These are phyloP conservation scores for Anarrhichthys ocellatus DNA, from an alignment of 2,113 vertebrate species.

Conservation along the genomic window DNA sequence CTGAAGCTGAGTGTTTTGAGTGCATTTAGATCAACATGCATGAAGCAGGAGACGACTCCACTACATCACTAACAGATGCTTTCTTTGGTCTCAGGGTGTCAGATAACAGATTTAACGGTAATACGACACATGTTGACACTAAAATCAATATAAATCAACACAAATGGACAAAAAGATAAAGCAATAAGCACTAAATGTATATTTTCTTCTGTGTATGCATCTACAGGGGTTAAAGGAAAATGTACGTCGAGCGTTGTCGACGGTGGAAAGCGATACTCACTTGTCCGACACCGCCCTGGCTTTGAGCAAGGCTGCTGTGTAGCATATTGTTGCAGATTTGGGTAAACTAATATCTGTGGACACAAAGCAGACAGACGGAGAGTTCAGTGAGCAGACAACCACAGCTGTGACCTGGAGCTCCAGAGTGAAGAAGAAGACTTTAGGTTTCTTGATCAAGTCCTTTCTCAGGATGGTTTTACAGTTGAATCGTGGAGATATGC, in stretches of 20 bases:
- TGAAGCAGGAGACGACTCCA: not conserved
- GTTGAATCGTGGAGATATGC: too few relatives aligned
- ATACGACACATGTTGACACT: not conserved
- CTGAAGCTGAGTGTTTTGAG: too few relatives aligned
- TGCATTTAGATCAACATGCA: not conserved
- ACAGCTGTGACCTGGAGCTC: too few relatives aligned
- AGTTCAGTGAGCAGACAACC: not conserved
- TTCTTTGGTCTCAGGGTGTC: not conserved
- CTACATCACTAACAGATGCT: too few relatives aligned
- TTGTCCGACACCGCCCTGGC: conserved; percentile 99
- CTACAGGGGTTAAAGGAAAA: too few relatives aligned
- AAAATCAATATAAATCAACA: not conserved
- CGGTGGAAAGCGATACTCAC: conserved; percentile 85
- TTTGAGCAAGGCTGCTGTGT: conserved; percentile 98
- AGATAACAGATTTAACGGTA: not conserved
- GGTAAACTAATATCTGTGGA: conserved; percentile 98
- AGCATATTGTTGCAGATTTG: conserved; percentile 99
- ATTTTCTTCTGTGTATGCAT: not conserved
- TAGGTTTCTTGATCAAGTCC: too few relatives aligned
- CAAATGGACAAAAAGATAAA: not conserved
- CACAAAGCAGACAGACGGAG: conserved; percentile 58
- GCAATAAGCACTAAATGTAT: not conserved
- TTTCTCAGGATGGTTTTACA: too few relatives aligned
- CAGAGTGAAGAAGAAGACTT: not conserved
- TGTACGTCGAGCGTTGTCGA: too few relatives aligned